A percentile compares a stretch with the other conserved stretches of the same genome.
phyloP scores from a whole-genome alignment of 2,113 vertebrate genomes.

The Cottus gobio region DNA sequence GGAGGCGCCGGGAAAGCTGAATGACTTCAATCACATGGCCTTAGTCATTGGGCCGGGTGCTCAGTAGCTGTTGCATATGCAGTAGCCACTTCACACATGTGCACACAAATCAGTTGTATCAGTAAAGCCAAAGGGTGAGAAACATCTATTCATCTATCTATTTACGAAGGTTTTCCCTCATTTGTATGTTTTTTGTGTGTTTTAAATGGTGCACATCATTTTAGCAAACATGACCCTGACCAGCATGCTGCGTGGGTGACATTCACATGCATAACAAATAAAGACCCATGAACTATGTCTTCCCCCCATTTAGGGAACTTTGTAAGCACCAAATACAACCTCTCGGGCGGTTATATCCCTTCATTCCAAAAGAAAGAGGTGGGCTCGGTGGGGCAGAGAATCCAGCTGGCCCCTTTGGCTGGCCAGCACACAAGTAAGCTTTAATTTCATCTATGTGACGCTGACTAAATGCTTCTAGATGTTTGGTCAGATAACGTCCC shows the following conservation, averaged over 20 bases:
- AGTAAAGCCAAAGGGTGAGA: slow-evolving; percentile 6
- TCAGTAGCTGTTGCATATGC: slow-evolving; percentile 41
- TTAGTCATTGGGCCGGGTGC: slow-evolving; percentile 25
- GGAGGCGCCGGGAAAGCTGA: slow-evolving; percentile 30
- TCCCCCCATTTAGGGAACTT: slow-evolving; percentile 83
- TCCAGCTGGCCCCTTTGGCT: slow-evolving; percentile 90
- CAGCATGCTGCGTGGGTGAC: not conserved
- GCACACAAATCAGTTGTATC: not conserved
- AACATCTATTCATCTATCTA: slow-evolving; percentile 2
- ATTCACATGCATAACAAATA: not conserved
- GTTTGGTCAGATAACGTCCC: not conserved
- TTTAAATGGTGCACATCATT: slow-evolving; percentile 5
- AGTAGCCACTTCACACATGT: not conserved
- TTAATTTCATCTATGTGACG: not conserved
- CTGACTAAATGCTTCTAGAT: not conserved
- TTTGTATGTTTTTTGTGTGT: slow-evolving; percentile 10
- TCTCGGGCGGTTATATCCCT: slow-evolving; percentile 84
- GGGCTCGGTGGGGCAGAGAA: slow-evolving; percentile 92
- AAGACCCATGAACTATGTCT: not conserved
- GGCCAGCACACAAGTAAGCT: slow-evolving; percentile 85
- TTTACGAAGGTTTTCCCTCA: not conserved
- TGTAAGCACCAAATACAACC: slow-evolving; percentile 86
- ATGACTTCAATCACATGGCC: slow-evolving; percentile 46
- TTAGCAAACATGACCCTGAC: not conserved
- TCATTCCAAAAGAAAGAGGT: slow-evolving; percentile 96